These are phyloP conservation scores for Marmota monax DNA, from an alignment of 2,113 vertebrate species.

Conservation along the genomic window DNA sequence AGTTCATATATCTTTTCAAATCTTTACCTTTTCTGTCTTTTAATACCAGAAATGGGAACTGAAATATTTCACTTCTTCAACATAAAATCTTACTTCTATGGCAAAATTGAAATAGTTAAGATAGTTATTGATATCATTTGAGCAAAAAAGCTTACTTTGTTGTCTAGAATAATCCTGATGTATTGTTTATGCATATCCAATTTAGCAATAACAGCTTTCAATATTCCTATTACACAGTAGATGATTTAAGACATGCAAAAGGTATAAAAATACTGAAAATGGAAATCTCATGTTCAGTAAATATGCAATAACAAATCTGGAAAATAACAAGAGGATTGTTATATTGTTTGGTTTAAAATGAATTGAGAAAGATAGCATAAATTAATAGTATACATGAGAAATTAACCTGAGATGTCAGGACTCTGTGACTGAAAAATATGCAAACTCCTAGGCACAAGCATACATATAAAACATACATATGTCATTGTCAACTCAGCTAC, in stretches of 20 bases:
- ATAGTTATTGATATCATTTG: background rate
- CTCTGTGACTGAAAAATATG: background rate
- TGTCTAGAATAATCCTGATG: background rate
- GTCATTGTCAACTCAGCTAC: background rate
- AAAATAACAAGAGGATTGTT: background rate
- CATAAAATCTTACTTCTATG: background rate
- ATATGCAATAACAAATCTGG: background rate
- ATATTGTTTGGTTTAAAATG: background rate
- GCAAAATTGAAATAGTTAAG: conserved; percentile 33
- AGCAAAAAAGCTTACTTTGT: background rate
- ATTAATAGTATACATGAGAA: background rate
- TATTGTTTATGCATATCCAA: background rate
- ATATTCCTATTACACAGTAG: background rate
- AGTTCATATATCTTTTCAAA: background rate
- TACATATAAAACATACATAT: background rate
- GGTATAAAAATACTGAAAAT: background rate
- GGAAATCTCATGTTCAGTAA: background rate
- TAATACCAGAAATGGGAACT: background rate
- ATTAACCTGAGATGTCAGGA: background rate
- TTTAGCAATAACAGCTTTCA: background rate
- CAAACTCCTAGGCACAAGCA: background rate
- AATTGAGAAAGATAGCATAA: background rate
- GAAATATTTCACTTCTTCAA: background rate
- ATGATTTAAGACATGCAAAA: background rate
- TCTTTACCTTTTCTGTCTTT: background rate